Evolutionary conservation across 2,888 invertebrate genomes (phyloP).

Genomic region (Pasiphila rectangulata): DNA sequence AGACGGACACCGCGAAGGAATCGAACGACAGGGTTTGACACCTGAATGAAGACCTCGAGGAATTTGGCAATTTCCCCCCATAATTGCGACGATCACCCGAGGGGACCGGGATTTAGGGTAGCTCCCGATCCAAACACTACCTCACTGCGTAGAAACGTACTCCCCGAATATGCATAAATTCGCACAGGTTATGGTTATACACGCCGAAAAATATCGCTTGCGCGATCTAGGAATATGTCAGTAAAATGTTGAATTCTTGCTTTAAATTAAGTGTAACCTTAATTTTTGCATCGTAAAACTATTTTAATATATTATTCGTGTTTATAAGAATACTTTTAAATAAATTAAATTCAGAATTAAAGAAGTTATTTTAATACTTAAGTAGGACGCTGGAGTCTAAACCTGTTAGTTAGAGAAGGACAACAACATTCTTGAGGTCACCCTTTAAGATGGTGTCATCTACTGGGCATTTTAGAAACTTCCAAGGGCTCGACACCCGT

Average conservation of each 20-base stretch:
- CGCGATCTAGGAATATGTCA: constrained; percentile 17
- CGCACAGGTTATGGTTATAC: neutral
- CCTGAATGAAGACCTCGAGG: constrained; percentile 7
- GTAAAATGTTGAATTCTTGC: neutral
- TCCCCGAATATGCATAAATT: constrained; percentile 28
- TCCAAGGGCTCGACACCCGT: too few relatives aligned
- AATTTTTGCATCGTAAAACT: neutral
- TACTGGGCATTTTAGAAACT: too few relatives aligned
- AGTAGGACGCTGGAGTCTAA: too few relatives aligned
- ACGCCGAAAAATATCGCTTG: neutral
- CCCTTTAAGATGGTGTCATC: too few relatives aligned
- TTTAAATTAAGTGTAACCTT: neutral
- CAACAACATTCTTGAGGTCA: too few relatives aligned
- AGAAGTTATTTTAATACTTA: too few relatives aligned
- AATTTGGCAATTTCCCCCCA: constrained; percentile 7
- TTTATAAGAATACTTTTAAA: neutral
- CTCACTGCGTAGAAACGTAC: constrained; percentile 64
- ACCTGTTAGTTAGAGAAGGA: too few relatives aligned
- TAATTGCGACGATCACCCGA: constrained; percentile 11
- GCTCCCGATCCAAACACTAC: constrained; percentile 50
- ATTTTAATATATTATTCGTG: neutral
- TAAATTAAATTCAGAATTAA: neutral
- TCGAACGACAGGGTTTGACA: constrained; percentile 2
- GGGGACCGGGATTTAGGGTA: constrained; percentile 40
- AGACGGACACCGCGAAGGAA: constrained; percentile 7